A percentile compares a stretch with the other conserved stretches of the same genome.
Evolutionary conservation across 30 jellyfish, hydroid and myxozoan species (phyloP).

Genomic region (Cassiopea xamachana): DNA sequence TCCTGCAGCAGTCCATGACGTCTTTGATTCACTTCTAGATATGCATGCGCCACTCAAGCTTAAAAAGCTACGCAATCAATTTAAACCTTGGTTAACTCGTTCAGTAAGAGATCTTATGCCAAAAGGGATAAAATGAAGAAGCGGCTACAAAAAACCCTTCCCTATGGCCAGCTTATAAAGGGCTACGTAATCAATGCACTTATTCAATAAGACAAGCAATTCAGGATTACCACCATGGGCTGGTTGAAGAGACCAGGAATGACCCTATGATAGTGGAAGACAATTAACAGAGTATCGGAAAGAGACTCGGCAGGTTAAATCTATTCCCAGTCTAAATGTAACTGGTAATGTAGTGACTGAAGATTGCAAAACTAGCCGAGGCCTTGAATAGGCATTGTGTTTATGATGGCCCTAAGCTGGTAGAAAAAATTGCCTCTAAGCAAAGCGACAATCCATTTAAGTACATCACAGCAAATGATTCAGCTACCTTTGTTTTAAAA

Average conservation of each 20-base stretch:
- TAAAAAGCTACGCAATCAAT: background rate
- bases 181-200: too few species aligned
- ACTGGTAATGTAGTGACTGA: background rate
- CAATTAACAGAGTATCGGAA: background rate
- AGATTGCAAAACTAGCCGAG: background rate
- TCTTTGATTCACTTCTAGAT: background rate
- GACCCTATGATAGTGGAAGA: background rate
- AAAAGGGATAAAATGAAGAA: too few species aligned
- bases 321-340: background rate
- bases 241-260: background rate
- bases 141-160: too few species aligned
- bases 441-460: background rate
- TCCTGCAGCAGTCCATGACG: background rate
- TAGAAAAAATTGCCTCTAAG: background rate
- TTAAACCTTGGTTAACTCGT: background rate
- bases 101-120: background rate
- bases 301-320: too few species aligned
- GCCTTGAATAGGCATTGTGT: background rate
- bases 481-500: background rate
- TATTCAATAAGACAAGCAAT: too few species aligned
- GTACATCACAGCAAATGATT: background rate
- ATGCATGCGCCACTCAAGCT: background rate
- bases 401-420: background rate
- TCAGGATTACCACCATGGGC: background rate
- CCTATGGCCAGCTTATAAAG: too few species aligned